phyloP scores from a whole-genome alignment of 2,888 invertebrate species.

The Coelinius sp. region DNA sequence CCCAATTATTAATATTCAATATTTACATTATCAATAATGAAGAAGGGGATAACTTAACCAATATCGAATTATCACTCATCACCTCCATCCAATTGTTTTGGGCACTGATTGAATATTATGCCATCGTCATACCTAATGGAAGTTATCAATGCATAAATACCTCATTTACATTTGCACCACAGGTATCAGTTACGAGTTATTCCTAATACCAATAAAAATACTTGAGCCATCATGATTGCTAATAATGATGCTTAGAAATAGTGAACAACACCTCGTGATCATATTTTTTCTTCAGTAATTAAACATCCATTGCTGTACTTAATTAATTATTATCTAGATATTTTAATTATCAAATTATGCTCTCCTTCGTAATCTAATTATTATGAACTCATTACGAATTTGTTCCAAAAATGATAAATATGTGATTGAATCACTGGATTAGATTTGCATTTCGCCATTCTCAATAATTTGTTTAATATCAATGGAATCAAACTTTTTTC shows the following conservation, averaged over 20 bases:
- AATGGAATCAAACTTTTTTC: not conserved
- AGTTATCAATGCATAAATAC: conserved; percentile 7
- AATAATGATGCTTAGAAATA: not conserved
- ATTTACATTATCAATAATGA: not conserved
- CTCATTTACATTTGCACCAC: conserved; percentile 1
- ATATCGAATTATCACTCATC: not conserved
- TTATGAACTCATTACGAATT: not conserved
- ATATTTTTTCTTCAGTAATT: not conserved
- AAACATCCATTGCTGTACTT: not conserved
- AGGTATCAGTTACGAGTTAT: not conserved
- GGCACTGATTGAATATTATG: not conserved
- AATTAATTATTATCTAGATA: not conserved
- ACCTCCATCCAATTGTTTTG: not conserved
- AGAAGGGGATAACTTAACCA: not conserved
- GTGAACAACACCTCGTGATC: not conserved
- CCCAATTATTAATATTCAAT: not conserved
- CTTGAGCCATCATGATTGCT: conserved; percentile 7
- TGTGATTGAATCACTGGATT: conserved; percentile 14
- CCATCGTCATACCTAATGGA: conserved; percentile 11
- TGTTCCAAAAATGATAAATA: not conserved
- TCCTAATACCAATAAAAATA: conserved; percentile 12
- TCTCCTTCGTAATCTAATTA: conserved; percentile 3
- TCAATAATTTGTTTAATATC: conserved; percentile 4
- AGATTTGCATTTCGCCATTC: not conserved
- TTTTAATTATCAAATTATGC: not conserved